Evolutionary conservation across 2,797 vertebrate species (phyloP).

Genomic region (Sebastolobus altivelis): DNA sequence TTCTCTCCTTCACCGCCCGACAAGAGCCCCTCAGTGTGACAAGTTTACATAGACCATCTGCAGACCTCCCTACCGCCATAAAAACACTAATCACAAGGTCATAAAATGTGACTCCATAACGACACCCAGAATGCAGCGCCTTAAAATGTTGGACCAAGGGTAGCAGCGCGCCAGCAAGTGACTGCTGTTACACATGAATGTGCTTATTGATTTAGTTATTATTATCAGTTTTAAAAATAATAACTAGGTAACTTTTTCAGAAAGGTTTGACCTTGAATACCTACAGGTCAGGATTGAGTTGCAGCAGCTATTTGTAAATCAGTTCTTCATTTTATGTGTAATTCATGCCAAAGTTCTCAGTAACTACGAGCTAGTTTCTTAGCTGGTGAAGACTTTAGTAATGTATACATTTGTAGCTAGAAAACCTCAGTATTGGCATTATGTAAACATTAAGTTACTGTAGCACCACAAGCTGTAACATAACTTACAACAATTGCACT

Average conservation of each 20-base stretch:
- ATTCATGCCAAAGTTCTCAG: not conserved
- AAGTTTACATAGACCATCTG: constrained; percentile 83
- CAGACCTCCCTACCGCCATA: constrained; percentile 79
- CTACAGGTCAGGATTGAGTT: not conserved
- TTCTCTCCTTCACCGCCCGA: constrained; percentile 65
- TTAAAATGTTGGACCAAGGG: constrained; percentile 53
- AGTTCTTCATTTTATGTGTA: not conserved
- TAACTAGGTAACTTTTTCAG: not conserved
- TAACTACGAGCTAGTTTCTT: not conserved
- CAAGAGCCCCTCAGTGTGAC: constrained; percentile 82
- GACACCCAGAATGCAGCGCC: constrained; percentile 72
- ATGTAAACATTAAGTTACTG: not conserved
- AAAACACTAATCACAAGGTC: constrained; percentile 84
- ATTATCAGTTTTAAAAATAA: constrained; percentile 37
- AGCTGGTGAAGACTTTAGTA: not conserved
- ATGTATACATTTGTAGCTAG: not conserved
- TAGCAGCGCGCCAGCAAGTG: constrained; percentile 15
- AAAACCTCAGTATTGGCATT: not conserved
- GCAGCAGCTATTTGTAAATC: not conserved
- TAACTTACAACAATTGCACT: not conserved
- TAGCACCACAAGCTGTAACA: not conserved
- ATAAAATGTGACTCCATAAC: constrained; percentile 81
- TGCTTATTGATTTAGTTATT: constrained; percentile 69
- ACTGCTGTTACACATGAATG: constrained; percentile 67
- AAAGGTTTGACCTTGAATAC: constrained; percentile 13